Evolutionary conservation across 37 sponge, comb jelly and placozoan species (phyloP).

Genomic region (Chondrilla cf. caribensis): DNA sequence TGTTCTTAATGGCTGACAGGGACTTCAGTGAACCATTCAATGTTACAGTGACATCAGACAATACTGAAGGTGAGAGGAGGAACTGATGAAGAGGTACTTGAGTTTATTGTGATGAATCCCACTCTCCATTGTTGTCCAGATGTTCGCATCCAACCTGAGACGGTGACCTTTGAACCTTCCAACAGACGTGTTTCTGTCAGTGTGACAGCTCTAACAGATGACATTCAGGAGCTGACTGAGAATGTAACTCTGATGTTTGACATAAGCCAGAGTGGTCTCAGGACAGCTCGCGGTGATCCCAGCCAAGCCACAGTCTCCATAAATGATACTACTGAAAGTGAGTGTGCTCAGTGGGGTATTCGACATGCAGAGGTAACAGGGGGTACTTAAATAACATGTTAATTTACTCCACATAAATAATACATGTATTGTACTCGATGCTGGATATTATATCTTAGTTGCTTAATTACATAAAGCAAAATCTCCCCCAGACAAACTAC

Average conservation of each 20-base stretch:
- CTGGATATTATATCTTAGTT: too few species aligned
- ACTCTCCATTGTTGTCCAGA: too few species aligned
- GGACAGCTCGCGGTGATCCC: neutral
- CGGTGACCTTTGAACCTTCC: constrained; percentile 6
- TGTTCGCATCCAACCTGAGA: neutral
- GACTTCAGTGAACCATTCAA: neutral
- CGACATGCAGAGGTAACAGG: too few species aligned
- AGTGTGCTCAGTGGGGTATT: too few species aligned
- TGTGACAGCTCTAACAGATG: neutral
- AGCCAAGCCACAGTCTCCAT: neutral
- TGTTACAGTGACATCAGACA: neutral
- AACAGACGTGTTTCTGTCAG: neutral
- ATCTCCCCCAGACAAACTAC: too few species aligned
- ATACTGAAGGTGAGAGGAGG: too few species aligned
- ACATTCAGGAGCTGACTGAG: neutral
- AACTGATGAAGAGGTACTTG: too few species aligned
- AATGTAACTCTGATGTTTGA: neutral
- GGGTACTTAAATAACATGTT: too few species aligned
- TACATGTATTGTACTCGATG: too few species aligned
- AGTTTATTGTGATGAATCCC: too few species aligned
- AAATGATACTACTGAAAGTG: constrained; percentile 1
- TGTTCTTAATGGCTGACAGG: neutral
- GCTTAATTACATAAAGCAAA: too few species aligned
- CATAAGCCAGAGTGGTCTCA: neutral
- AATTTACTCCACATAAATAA: too few species aligned